A percentile compares a stretch with the other conserved stretches of the same genome.
These are phyloP conservation scores for Lasioglossum morio DNA, from an alignment of 2,888 invertebrate species.

Conservation along the genomic window DNA sequence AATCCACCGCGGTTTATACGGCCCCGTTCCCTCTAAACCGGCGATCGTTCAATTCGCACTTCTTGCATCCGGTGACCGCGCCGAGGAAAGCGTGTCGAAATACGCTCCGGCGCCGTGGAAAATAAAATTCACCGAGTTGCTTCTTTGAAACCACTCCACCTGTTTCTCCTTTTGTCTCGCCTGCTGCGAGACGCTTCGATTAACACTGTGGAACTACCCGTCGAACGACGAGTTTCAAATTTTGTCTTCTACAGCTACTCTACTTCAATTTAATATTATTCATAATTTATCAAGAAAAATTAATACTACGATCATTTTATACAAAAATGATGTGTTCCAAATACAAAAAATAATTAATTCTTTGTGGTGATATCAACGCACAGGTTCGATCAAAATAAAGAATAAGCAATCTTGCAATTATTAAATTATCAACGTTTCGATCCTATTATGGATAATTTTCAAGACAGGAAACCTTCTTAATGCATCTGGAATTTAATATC, in stretches of 20 bases:
- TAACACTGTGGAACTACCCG: background rate
- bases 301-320: no score
- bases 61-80: slow-evolving; percentile 37
- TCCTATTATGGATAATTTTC: no score
- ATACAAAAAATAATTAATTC: no score
- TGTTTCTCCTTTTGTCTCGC: background rate
- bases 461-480: no score
- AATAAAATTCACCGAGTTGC: slow-evolving; percentile 33
- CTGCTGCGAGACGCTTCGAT: background rate
- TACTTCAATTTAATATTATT: no score
- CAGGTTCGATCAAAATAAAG: no score
- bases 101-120: slow-evolving; percentile 36
- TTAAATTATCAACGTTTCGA: no score
- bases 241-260: background rate
- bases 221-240: background rate
- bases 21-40: slow-evolving; percentile 40
- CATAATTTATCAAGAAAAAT: no score
- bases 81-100: slow-evolving; percentile 67
- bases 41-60: slow-evolving; percentile 38
- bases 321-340: no score
- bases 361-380: no score
- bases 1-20: slow-evolving; percentile 56
- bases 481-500: no score
- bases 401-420: no score
- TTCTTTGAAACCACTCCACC: background rate